A percentile compares a stretch with the other conserved stretches of the same genome.
phyloP scores from a whole-genome alignment of 2,113 vertebrate species.

The Scophthalmus maximus region DNA sequence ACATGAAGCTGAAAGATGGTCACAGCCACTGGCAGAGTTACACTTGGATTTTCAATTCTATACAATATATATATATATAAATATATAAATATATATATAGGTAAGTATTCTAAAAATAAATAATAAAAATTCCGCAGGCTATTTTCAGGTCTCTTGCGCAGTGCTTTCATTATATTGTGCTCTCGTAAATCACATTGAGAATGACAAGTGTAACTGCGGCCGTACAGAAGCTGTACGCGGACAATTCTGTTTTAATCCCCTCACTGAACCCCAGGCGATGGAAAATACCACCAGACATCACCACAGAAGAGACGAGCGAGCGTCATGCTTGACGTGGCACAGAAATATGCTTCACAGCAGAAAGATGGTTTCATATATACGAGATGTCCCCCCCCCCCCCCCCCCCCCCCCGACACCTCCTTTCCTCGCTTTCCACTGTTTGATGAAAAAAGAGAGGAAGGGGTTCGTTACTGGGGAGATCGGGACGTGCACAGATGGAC shows the following conservation, averaged over 20 bases:
- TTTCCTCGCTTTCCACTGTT: slow-evolving; percentile 29
- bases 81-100: too few species aligned
- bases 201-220: slow-evolving; percentile 59
- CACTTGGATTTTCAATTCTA: slow-evolving; percentile 52
- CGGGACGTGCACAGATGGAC: slow-evolving; percentile 37
- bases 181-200: too few species aligned
- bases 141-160: too few species aligned
- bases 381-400: slow-evolving; percentile 10
- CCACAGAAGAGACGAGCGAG: slow-evolving; percentile 73
- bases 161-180: too few species aligned
- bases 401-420: background rate
- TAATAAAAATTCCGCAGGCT: too few species aligned
- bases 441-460: slow-evolving; percentile 27
- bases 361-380: slow-evolving; percentile 71
- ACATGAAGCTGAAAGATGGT: slow-evolving; percentile 64
- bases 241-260: slow-evolving; percentile 32
- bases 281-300: slow-evolving; percentile 71
- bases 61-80: background rate
- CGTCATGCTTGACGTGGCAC: slow-evolving; percentile 65
- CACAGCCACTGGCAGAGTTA: slow-evolving; percentile 57
- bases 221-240: slow-evolving; percentile 36
- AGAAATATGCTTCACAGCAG: slow-evolving; percentile 63
- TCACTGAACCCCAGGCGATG: slow-evolving; percentile 43
- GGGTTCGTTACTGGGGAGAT: background rate
- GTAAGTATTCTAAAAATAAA: too few species aligned